Conservation (phyloP, 2,888 invertebrate genomes). For the Pelosia muscerda region DNA sequence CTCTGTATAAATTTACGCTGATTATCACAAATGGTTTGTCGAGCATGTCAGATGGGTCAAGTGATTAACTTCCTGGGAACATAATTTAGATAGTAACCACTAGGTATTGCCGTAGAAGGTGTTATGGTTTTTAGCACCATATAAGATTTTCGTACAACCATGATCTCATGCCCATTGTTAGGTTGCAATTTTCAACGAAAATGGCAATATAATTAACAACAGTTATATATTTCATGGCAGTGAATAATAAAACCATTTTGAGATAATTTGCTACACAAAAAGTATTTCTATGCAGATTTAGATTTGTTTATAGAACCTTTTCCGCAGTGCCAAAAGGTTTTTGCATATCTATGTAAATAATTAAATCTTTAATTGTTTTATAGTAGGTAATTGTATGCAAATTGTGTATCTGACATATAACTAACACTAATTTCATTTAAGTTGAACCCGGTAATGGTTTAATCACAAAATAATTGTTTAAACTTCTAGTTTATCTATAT, state of each 20-base stretch:
- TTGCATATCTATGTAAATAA: constrained; percentile 12
- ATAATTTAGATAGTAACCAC: constrained; percentile 32
- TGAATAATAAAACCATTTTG: constrained; percentile 49
- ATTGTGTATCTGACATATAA: constrained; percentile 1
- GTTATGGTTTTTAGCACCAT: constrained; percentile 59
- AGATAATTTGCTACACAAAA: constrained; percentile 27
- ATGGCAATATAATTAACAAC: constrained; percentile 55
- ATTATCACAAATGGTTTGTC: constrained; percentile 2
- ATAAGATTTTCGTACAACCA: constrained; percentile 48
- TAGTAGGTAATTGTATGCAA: background rate
- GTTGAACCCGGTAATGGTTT: background rate
- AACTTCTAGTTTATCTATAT: background rate
- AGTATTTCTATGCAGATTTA: constrained; percentile 33
- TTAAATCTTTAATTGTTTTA: constrained; percentile 13
- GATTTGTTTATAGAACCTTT: too few species aligned
- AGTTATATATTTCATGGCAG: constrained; percentile 41
- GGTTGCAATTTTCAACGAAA: constrained; percentile 62
- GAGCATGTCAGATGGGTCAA: constrained; percentile 12
- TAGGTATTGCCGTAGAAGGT: constrained; percentile 64
- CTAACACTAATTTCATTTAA: constrained; percentile 5
- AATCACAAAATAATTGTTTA: background rate
- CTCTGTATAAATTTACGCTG: constrained; percentile 10
- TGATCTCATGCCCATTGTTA: constrained; percentile 72
- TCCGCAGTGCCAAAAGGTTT: too few species aligned
- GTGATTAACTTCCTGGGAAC: constrained; percentile 30